These are phyloP conservation scores for Poeciliopsis gracilis DNA, from an alignment of 2,797 vertebrate genomes.

Conservation along the genomic window DNA sequence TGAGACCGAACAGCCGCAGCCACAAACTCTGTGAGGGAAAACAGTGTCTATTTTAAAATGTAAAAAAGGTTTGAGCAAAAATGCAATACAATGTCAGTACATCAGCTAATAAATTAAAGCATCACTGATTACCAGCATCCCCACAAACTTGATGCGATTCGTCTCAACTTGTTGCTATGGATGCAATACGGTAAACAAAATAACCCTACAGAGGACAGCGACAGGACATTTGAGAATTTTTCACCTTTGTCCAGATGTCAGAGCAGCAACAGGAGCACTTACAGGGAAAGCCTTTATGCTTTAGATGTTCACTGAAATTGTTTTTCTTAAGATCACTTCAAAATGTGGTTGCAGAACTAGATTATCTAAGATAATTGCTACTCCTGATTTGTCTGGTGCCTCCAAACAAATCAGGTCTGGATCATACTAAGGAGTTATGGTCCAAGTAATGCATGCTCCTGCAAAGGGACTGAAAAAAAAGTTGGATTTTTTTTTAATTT, in stretches of 20 bases:
- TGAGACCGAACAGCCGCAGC: conserved; percentile 90
- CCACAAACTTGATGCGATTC: background rate
- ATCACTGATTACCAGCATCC: background rate
- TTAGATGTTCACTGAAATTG: background rate
- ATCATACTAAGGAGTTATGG: background rate
- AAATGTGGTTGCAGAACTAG: background rate
- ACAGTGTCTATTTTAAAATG: background rate
- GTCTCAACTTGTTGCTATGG: background rate
- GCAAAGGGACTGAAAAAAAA: background rate
- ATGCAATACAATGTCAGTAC: background rate
- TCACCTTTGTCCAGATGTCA: background rate
- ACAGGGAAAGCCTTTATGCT: background rate
- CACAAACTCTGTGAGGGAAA: conserved; percentile 80
- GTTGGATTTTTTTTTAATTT: background rate
- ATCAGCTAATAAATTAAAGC: background rate
- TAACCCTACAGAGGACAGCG: background rate
- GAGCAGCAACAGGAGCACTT: background rate
- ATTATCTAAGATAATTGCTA: background rate
- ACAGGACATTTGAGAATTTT: background rate
- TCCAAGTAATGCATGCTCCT: background rate
- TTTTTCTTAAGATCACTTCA: background rate
- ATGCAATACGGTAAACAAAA: background rate
- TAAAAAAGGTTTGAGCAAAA: background rate
- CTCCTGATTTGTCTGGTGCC: background rate
- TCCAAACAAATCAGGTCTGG: background rate